Percentiles rank a stretch among this genome's conserved stretches.
These are phyloP conservation scores for Drosophila carrolli DNA, from an alignment of 1,140 invertebrate genomes.

Conservation along the genomic window DNA sequence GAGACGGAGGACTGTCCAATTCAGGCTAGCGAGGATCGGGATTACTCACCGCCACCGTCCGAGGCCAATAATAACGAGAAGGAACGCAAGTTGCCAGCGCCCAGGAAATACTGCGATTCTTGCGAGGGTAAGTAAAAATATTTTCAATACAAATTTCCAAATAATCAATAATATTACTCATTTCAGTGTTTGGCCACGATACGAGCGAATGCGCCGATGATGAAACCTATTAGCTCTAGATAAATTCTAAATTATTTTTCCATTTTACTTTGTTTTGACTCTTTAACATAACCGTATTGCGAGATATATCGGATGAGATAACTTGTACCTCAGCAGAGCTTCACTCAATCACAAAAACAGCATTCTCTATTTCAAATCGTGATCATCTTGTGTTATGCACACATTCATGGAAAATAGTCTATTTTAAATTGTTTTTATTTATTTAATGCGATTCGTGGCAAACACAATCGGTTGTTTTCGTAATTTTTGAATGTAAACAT, in stretches of 20 bases:
- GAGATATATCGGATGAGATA: slow-evolving; percentile 21
- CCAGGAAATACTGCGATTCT: slow-evolving; percentile 94
- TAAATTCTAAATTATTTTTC: slow-evolving; percentile 17
- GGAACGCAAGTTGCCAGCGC: slow-evolving; percentile 85
- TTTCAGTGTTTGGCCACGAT: slow-evolving; percentile 92
- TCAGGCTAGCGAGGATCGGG: slow-evolving; percentile 89
- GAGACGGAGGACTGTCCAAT: slow-evolving; percentile 98
- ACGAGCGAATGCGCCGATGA: slow-evolving; percentile 92
- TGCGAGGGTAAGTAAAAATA: slow-evolving; percentile 91
- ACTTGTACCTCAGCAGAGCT: slow-evolving; percentile 50
- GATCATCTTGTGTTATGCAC: slow-evolving; percentile 42
- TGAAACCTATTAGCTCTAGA: slow-evolving; percentile 89
- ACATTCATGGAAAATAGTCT: slow-evolving; percentile 36
- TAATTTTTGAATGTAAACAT: slow-evolving; percentile 65
- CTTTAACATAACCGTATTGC: slow-evolving; percentile 2
- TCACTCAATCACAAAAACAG: slow-evolving; percentile 14
- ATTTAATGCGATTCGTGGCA: slow-evolving; percentile 66
- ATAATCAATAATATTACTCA: slow-evolving; percentile 29
- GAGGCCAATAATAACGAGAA: slow-evolving; percentile 84
- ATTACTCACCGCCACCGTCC: slow-evolving; percentile 83
- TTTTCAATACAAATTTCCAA: not conserved
- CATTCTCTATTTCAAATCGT: slow-evolving; percentile 53
- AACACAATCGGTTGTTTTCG: slow-evolving; percentile 59
- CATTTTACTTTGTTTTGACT: slow-evolving; percentile 22
- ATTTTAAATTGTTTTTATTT: slow-evolving; percentile 68